These are phyloP conservation scores for Eretmocerus hayati DNA, from an alignment of 2,888 invertebrate species.

Conservation along the genomic window DNA sequence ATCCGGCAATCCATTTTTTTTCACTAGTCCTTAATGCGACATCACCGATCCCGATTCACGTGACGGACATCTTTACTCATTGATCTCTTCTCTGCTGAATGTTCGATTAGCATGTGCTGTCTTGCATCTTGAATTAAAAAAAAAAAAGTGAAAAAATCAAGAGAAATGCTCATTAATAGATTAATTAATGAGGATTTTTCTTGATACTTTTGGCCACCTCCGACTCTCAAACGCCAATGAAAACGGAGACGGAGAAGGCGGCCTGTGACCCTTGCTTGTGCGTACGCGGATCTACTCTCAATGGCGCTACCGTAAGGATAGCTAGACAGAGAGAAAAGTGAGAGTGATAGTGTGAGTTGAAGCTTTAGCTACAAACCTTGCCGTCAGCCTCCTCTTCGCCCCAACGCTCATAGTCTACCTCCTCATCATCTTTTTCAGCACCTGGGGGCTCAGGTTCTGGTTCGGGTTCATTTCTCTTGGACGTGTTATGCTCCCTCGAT, in stretches of 20 bases:
- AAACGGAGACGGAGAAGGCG: neutral
- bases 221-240: neutral
- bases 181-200: too few relatives aligned
- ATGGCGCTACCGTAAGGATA: neutral
- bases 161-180: slow-evolving; percentile 21
- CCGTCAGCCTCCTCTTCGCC: slow-evolving; percentile 33
- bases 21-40: slow-evolving; percentile 15
- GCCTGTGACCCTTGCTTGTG: neutral
- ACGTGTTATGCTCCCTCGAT: slow-evolving; percentile 13
- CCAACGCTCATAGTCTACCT: slow-evolving; percentile 46
- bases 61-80: too few relatives aligned
- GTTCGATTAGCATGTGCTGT: slow-evolving; percentile 7
- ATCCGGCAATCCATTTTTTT: neutral
- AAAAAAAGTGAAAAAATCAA: slow-evolving; percentile 8
- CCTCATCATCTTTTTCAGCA: slow-evolving; percentile 48
- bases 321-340: neutral
- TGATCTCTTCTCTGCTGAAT: slow-evolving; percentile 23
- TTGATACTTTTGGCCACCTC: too few relatives aligned
- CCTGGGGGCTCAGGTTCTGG: neutral
- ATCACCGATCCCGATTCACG: slow-evolving; percentile 16
- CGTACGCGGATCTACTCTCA: neutral
- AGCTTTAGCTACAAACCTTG: slow-evolving; percentile 3
- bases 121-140: neutral
- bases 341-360: too few relatives aligned
- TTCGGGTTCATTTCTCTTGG: slow-evolving; percentile 36